Evolutionary conservation across 2,797 vertebrate species (phyloP), one percentile per base, ranked within the genome.

Genomic region (Notamacropus eugenii): DNA sequence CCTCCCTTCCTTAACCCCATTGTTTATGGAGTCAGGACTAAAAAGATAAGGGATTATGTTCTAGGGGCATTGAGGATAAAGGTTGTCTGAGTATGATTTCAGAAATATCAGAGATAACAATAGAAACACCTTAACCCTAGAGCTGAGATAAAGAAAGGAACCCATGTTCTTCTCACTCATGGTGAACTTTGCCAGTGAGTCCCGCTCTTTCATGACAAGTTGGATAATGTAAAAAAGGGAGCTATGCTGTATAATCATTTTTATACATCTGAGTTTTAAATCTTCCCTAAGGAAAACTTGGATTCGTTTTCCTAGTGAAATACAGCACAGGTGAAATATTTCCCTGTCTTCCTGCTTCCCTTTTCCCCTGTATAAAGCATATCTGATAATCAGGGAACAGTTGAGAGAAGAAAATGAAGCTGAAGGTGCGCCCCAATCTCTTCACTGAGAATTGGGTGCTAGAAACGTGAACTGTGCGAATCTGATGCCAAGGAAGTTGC

Each of bases 21-120:
- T 91, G 96, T 97, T 90, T 97, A 97, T 93, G 94, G 97, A 46
- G 55, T 97, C 54, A 96, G 96, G 92, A 97, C 97, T 28, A 98
- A 96, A 91, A 97, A 98, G 95, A 97, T 98, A 82, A 4, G 93
- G 93, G 96, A 97, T 0, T 31, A 59, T 74, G 92, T 97, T 34
- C 91, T 97, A 57, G 92, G 62, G 82, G 94, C 46, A 67, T 46
- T 98, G 62, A 95, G 28, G 62, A 14, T 94, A 46, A 97, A 92
- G 50, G 4, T 90, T 93, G 3, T 55, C 14, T 95, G 46, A 94
- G 91, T 82, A 34, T 95, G 22, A 16, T 93, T 55, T 28, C 90
- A 91, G 29, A 90, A 22, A 93, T 91, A 93, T 27, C 19, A 95
- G 40, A 90, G 1, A 40, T n/a, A 4, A 19, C 92, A 56, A n/a